phyloP scores from a whole-genome alignment of 1,140 invertebrate genomes.

The Bombus fervidus region DNA sequence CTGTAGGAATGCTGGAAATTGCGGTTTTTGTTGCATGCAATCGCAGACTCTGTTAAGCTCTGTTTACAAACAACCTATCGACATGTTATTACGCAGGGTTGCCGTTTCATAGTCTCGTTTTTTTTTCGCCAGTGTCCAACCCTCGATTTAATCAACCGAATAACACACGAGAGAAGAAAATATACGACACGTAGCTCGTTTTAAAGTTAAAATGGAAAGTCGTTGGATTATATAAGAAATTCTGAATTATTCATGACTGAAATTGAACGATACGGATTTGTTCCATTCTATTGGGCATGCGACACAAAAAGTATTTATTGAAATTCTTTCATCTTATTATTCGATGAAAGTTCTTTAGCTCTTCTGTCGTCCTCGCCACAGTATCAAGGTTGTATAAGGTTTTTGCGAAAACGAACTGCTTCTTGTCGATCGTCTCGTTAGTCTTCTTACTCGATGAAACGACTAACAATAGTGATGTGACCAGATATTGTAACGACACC shows the following conservation, averaged over 20 bases:
- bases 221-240: background rate
- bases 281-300: background rate
- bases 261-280: background rate
- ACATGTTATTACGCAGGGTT: background rate
- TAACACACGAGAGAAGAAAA: background rate
- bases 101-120: background rate
- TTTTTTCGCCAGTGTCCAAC: background rate
- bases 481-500: background rate
- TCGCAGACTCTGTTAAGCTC: background rate
- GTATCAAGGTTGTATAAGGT: background rate
- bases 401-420: background rate
- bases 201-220: background rate
- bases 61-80: background rate
- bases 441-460: background rate
- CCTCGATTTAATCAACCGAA: background rate
- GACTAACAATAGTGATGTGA: background rate
- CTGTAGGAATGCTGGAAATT: background rate
- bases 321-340: background rate
- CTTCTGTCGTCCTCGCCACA: background rate
- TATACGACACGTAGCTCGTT: background rate
- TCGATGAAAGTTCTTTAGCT: background rate
- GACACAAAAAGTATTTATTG: background rate
- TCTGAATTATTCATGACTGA: background rate
- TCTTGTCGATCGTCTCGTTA: background rate
- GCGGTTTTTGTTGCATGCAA: no score